Evolutionary conservation across 2,888 invertebrate genomes (phyloP), one percentile per base, ranked within the genome.

Genomic region (Coelinius sp.): DNA sequence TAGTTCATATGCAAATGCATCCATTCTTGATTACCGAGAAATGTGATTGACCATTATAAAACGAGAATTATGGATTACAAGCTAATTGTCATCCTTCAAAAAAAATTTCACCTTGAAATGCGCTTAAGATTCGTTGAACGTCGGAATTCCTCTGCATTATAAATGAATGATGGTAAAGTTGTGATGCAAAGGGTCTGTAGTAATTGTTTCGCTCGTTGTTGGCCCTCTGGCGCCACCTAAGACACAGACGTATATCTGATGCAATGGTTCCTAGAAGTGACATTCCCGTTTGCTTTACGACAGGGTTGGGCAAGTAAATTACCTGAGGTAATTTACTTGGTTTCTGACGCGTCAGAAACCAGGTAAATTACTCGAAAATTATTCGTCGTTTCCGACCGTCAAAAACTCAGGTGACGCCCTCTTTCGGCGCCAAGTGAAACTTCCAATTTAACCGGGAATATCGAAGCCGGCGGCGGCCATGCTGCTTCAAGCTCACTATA

Each of bases 201-300:
- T 86, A 84, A 84, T 82, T 85, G 83, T 83, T 83, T 81, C 78
- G 79, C 77, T 83, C 81, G 81, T 79, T 80, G 79, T 78, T 56
- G 81, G 79, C 78, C 80, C 75, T 74, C 75, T 79, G 81, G 81
- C 81, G 81, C 82, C 80, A 81, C 80, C 77, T 80, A 77, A 76
- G 74, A 74, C 78, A n/a, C 76, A 79, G 80, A 81, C 80, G 78
- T 80, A 79, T 78, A 80, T 79, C 80, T 78, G 78, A 79, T 78
- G 79, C 68, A 78, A 72, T 71, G 77, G 75, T 83, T 83, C 81
- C 78, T 72, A 77, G 81, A 83, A 83, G 76, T 73, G 38, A 62
- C 63, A 73, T 63, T 69, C 70, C 76, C 77, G 77, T 78, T 78
- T 76, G 75, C 79, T 78, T 79, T 77, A 78, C 77, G 76, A 78